Base-by-base conservation (phyloP, 2,113 vertebrate species). In the Laterallus jamaicensis region DNA sequence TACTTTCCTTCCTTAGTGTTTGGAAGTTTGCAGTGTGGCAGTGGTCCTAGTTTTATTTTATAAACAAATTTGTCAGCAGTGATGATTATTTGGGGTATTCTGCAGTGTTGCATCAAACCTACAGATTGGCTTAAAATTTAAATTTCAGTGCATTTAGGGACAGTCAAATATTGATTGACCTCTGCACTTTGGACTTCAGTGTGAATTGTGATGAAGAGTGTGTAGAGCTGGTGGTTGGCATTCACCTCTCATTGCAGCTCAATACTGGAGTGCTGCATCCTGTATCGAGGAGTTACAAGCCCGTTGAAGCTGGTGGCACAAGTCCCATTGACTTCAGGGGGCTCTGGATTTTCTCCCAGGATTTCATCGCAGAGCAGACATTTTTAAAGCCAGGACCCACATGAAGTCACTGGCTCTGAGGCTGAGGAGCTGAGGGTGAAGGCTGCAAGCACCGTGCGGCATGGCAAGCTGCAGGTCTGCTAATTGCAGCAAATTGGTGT, bases 391-490 rank as follows among this genome's bases (percentile, higher is more conserved):
- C 28, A 29, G 22, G 21, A 24, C 24, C 50, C 22, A 10, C 21
- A 6, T 69, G 17, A 67, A 62, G 12, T 12, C 25, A 21, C 26
- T 67, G 63, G 37, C 63, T 52, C 16, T 1, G 9, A 12, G 62
- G 47, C 3, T 47, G 44, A 28, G 49, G 32, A 79, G 19, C 70
- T 54, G 18, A 58, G 64, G 47, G 28, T 63, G 56, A 42, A 19
- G 12, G 14, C 54, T 75, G 69, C 10, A 10, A 32, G 49, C 50
- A 1, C 9, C 5, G 29, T 4, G 0, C 15, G 13, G 40, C n/a
- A 9, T 19, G 21, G 67, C 50, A 42, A 37, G 15, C 3, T 37
- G n/a, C 18, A 35, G 66, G 39, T 24, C 71, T 62, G 50, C n/a
- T 55, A 29, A n/a, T 2, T 13, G 39, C 66, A 64, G 39, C 39